phyloP scores from a whole-genome alignment of 2,797 vertebrate genomes.

The Eulemur mongoz region DNA sequence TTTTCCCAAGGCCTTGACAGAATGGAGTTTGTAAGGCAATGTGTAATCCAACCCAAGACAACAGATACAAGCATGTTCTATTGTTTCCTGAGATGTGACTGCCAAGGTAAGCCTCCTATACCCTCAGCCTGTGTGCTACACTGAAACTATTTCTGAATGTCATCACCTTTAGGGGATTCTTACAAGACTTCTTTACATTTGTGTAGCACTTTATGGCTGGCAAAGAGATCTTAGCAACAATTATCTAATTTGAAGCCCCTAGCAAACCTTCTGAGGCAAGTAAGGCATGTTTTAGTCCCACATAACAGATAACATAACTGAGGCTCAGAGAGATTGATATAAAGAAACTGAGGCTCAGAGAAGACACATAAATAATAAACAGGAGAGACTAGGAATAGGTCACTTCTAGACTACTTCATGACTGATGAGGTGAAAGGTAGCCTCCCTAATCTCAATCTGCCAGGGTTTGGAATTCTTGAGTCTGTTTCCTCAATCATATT shows the following conservation, averaged over 20 bases:
- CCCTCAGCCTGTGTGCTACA: background rate
- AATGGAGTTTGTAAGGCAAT: background rate
- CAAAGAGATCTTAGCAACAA: background rate
- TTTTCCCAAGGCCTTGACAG: background rate
- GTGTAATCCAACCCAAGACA: background rate
- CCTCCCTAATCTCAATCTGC: background rate
- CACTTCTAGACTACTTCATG: background rate
- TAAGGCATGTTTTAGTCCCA: background rate
- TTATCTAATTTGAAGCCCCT: background rate
- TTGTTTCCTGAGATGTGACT: background rate
- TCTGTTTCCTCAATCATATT: background rate
- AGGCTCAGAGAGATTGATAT: background rate
- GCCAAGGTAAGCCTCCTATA: background rate
- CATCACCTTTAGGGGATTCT: background rate
- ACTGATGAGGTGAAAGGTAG: background rate
- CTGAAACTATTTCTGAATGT: background rate
- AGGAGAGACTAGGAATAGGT: background rate
- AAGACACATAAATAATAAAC: background rate
- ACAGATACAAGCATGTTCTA: background rate
- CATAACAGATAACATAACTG: background rate
- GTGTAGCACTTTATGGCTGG: background rate
- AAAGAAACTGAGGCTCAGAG: background rate
- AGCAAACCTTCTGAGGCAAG: background rate
- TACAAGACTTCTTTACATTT: slow-evolving; percentile 5
- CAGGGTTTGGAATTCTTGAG: background rate